Evolutionary conservation across 2,888 invertebrate genomes (phyloP).

Genomic region (Drosophila pegasa): DNA sequence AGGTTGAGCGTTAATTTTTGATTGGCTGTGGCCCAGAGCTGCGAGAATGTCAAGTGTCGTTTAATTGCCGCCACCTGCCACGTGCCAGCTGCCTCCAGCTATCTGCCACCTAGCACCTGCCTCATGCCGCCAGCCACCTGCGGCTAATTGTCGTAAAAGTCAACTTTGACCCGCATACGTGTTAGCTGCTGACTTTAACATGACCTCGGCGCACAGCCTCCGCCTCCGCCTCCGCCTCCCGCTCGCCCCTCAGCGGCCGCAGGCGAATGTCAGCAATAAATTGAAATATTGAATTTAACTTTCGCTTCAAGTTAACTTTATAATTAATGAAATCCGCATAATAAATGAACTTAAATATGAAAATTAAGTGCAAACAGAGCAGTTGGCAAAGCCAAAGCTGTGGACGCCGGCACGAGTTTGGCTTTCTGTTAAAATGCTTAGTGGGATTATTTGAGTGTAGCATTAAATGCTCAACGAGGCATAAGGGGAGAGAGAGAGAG

Average conservation of each 20-base stretch:
- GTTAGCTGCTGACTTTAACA: slow-evolving; percentile 8
- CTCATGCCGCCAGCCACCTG: neutral
- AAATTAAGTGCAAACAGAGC: slow-evolving; percentile 72
- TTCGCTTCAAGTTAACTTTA: slow-evolving; percentile 60
- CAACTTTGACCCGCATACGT: slow-evolving; percentile 38
- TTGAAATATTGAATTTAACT: slow-evolving; percentile 61
- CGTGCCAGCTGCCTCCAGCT: neutral
- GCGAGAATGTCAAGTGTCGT: slow-evolving; percentile 18
- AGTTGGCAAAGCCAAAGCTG: slow-evolving; percentile 18
- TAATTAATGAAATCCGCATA: slow-evolving; percentile 77
- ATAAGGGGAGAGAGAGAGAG: neutral
- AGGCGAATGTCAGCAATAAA: slow-evolving; percentile 33
- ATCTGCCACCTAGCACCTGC: neutral
- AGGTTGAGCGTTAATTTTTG: slow-evolving; percentile 26
- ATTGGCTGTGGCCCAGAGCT: slow-evolving; percentile 4
- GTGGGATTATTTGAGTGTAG: slow-evolving; percentile 28
- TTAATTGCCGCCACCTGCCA: slow-evolving; percentile 29
- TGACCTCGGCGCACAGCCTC: slow-evolving; percentile 1
- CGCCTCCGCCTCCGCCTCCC: neutral
- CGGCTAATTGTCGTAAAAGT: slow-evolving; percentile 22
- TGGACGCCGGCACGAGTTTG: neutral
- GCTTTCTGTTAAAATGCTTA: slow-evolving; percentile 4
- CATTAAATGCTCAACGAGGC: slow-evolving; percentile 27
- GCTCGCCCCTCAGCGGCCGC: neutral
- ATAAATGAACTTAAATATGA: slow-evolving; percentile 76